Evolutionary conservation across 2,113 vertebrate species (phyloP).

Genomic region (Speoplatyrhinus poulsoni): DNA sequence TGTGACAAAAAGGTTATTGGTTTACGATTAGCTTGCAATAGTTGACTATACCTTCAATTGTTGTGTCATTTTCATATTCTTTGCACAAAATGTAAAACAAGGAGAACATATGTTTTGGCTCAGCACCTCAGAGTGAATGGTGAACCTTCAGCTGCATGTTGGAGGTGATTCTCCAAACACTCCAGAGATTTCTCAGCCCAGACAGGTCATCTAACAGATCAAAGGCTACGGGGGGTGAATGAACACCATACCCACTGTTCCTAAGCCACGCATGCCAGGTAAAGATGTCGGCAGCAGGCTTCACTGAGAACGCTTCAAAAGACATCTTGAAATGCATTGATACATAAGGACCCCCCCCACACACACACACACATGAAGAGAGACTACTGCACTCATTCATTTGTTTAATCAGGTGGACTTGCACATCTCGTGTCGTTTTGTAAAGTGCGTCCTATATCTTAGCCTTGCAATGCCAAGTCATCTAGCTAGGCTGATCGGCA

Average conservation of each 20-base stretch:
- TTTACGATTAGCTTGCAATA: too few species aligned
- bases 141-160: background rate
- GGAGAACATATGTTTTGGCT: background rate
- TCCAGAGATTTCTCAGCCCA: background rate
- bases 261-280: background rate
- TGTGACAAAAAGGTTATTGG: too few species aligned
- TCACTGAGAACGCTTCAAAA: conserved; percentile 9
- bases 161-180: background rate
- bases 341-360: background rate
- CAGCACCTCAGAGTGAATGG: background rate
- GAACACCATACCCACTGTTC: background rate
- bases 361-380: conserved; percentile 8
- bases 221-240: background rate
- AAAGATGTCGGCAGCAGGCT: conserved; percentile 11
- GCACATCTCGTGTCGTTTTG: background rate
- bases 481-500: conserved; percentile 22
- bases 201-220: background rate
- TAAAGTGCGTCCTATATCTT: background rate
- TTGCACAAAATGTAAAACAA: background rate
- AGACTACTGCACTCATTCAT: conserved; percentile 1
- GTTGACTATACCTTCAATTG: too few species aligned
- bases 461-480: conserved; percentile 12
- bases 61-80: too few species aligned
- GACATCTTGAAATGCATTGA: conserved; percentile 15
- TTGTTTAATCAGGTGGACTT: background rate